Percentiles rank a stretch among this genome's conserved stretches.
Evolutionary conservation across 2,113 vertebrate species (phyloP).

Genomic region (Saimiri boliviensis): DNA sequence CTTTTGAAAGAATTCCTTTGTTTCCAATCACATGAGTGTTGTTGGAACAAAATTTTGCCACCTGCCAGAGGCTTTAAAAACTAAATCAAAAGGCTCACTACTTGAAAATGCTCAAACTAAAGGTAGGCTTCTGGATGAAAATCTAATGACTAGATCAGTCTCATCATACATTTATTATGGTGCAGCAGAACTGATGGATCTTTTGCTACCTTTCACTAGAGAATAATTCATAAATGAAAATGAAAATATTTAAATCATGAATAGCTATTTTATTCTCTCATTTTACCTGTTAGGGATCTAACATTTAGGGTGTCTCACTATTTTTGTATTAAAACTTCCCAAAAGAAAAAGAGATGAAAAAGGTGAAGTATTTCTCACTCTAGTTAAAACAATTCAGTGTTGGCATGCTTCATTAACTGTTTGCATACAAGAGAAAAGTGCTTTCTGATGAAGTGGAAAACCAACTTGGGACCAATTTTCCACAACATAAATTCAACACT

Average conservation of each 20-base stretch:
- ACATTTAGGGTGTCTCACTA: constrained; percentile 42
- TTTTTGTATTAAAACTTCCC: constrained; percentile 51
- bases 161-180: constrained; percentile 63
- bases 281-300: constrained; percentile 5
- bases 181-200: constrained; percentile 31
- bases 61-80: constrained; percentile 76
- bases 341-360: constrained; percentile 70
- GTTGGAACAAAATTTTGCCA: constrained; percentile 68
- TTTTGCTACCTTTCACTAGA: constrained; percentile 60
- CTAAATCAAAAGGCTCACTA: constrained; percentile 40
- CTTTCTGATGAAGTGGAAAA: constrained; percentile 89
- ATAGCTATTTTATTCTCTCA: constrained; percentile 28
- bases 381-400: constrained; percentile 82
- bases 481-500: constrained; percentile 89
- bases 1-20: constrained; percentile 70
- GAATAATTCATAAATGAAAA: constrained; percentile 59
- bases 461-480: constrained; percentile 91
- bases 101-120: constrained; percentile 69
- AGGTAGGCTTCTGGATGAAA: constrained; percentile 53
- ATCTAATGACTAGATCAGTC: constrained; percentile 59
- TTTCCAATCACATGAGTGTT: constrained; percentile 70
- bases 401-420: constrained; percentile 89
- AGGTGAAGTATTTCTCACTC: constrained; percentile 70
- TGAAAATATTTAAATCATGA: constrained; percentile 58
- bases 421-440: constrained; percentile 89